Conservation (phyloP, 2,797 vertebrate species). For the Varecia variegata region DNA sequence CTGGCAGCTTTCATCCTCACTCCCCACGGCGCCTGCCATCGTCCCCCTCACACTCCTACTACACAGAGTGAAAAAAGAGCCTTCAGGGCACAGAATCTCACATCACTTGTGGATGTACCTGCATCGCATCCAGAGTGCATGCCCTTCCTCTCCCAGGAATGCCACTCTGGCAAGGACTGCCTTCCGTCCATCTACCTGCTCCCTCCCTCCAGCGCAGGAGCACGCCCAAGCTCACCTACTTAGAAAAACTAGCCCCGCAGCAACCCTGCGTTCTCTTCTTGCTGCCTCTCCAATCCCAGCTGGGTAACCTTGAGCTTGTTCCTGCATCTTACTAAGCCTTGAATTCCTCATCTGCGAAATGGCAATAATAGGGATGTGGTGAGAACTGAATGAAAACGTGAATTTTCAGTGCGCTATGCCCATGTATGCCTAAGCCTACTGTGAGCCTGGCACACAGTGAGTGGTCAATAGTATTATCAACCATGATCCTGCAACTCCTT, state of each 20-base stretch:
- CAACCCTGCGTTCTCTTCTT: neutral
- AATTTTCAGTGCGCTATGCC: neutral
- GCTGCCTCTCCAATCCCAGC: neutral
- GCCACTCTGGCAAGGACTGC: neutral
- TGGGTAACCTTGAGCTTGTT: neutral
- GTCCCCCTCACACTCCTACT: neutral
- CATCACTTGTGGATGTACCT: accelerated
- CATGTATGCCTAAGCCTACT: too few species aligned
- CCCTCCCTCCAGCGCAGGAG: neutral
- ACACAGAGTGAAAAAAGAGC: neutral
- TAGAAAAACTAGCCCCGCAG: neutral
- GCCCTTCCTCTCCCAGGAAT: neutral
- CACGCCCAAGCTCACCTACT: neutral
- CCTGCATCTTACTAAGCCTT: neutral
- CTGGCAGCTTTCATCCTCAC: neutral
- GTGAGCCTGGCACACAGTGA: neutral
- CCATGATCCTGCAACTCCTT: neutral
- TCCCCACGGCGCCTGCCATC: neutral
- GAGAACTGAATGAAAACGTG: neutral
- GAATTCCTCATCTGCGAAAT: neutral
- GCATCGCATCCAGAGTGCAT: neutral
- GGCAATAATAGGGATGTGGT: neutral
- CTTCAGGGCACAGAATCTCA: neutral
- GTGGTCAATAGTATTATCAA: neutral
- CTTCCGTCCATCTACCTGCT: neutral